phyloP scores from a whole-genome alignment of 1,140 invertebrate species.

The Helicoverpa armigera region DNA sequence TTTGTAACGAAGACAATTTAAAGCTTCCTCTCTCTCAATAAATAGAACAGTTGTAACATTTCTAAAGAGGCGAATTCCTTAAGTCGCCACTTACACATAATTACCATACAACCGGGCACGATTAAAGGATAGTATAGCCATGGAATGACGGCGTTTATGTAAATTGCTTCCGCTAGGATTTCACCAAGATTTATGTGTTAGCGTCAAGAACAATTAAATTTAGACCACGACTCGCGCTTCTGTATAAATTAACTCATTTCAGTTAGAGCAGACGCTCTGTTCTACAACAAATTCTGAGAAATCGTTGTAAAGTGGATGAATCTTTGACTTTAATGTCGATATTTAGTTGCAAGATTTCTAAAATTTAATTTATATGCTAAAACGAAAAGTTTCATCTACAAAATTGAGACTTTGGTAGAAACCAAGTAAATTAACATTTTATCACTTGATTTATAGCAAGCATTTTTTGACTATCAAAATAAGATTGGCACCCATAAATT shows the following conservation, averaged over 20 bases:
- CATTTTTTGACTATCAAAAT: not conserved
- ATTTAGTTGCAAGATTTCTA: constrained; percentile 1
- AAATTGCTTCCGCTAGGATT: constrained; percentile 82
- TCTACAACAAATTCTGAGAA: constrained; percentile 39
- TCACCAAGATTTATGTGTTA: constrained; percentile 78
- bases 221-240: constrained; percentile 67
- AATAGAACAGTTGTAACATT: constrained; percentile 18
- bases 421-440: no score
- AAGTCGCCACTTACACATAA: constrained; percentile 40
- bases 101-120: constrained; percentile 42
- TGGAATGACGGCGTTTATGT: constrained; percentile 75
- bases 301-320: not conserved
- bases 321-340: not conserved
- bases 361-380: not conserved
- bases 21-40: constrained; percentile 20
- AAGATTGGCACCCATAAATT: not conserved
- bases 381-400: no score
- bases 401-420: no score
- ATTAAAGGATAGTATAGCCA: constrained; percentile 71
- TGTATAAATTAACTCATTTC: constrained; percentile 76
- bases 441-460: no score
- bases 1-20: constrained; percentile 11
- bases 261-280: constrained; percentile 54
- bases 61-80: constrained; percentile 40
- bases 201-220: constrained; percentile 82